These are phyloP conservation scores for Sepiola atlantica DNA, from an alignment of 2,888 invertebrate species.

Conservation along the genomic window DNA sequence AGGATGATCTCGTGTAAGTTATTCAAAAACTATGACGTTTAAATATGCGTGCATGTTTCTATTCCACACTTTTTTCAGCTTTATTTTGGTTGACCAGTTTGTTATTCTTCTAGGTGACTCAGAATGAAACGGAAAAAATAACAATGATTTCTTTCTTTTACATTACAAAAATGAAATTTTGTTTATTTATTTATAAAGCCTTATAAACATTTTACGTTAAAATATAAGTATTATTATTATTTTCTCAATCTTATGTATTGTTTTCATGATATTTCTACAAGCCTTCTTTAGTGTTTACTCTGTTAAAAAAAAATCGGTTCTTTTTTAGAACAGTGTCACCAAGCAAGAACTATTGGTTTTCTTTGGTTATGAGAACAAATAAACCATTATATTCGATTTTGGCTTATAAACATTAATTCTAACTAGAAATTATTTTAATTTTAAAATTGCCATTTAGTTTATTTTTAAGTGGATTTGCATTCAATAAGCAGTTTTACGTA, in stretches of 20 bases:
- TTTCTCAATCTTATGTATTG: neutral
- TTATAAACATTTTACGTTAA: neutral
- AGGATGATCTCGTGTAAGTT: conserved; percentile 38
- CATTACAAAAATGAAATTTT: neutral
- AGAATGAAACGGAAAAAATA: neutral
- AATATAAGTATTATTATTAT: neutral
- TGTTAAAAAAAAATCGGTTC: neutral
- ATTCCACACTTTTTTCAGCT: neutral
- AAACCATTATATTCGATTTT: too few species aligned
- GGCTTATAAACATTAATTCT: too few species aligned
- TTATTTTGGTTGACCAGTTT: neutral
- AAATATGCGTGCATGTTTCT: neutral
- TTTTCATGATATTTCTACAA: neutral
- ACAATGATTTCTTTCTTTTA: neutral
- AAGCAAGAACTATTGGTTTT: too few species aligned
- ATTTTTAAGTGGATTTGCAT: too few species aligned
- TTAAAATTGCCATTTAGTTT: too few species aligned
- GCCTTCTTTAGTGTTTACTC: neutral
- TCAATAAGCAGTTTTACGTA: too few species aligned
- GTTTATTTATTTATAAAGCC: neutral
- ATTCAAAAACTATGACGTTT: neutral
- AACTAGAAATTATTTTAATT: too few species aligned
- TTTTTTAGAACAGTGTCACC: neutral
- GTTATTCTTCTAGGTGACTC: neutral
- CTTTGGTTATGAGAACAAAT: too few species aligned